phyloP scores from a whole-genome alignment of 2,888 invertebrate species.

The Spialia ferax region DNA sequence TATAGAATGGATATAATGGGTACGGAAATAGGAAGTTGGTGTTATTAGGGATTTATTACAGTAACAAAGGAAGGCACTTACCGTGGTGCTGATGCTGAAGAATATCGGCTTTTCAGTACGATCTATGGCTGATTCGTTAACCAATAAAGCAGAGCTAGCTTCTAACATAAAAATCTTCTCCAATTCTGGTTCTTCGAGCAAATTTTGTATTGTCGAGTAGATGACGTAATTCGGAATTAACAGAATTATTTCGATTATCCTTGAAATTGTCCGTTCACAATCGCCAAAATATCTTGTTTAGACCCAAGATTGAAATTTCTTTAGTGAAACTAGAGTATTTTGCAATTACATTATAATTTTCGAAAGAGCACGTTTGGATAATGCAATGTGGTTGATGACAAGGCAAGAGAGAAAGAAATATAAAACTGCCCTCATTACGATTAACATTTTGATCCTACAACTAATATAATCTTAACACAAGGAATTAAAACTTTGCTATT shows the following conservation, averaged over 20 bases:
- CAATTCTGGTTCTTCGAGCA: not conserved
- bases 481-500: too few species aligned
- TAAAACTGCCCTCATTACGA: too few species aligned
- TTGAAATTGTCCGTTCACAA: not conserved
- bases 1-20: not conserved
- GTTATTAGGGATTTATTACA: not conserved
- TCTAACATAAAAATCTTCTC: not conserved
- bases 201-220: not conserved
- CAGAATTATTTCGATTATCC: not conserved
- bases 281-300: slow-evolving; percentile 1
- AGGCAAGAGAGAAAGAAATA: too few species aligned
- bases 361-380: too few species aligned
- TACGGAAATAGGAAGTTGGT: not conserved
- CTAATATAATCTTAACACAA: too few species aligned
- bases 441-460: too few species aligned
- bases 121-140: slow-evolving; percentile 2
- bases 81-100: not conserved
- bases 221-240: not conserved
- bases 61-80: slow-evolving; percentile 2
- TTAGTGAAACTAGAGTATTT: not conserved
- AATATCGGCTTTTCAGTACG: not conserved
- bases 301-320: not conserved
- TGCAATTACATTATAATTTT: not conserved
- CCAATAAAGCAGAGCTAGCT: not conserved
- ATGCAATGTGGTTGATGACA: too few species aligned